Evolutionary conservation across 2,113 vertebrate species (phyloP), one percentile per base, ranked within the genome.

Genomic region (Pavo muticus): DNA sequence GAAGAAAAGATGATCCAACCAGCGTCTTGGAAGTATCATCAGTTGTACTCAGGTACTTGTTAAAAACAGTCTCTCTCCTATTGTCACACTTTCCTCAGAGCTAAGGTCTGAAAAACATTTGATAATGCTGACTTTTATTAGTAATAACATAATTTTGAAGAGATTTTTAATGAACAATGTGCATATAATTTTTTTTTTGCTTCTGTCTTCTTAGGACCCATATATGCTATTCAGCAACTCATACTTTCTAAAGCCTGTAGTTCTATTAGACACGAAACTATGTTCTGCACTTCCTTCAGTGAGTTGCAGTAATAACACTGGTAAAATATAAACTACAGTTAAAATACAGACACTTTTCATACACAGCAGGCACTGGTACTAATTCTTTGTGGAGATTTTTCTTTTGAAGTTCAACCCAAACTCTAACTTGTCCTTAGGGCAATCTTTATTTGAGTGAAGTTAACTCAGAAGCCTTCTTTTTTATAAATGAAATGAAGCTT

Each of bases 181-280:
- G 1, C 37, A 17, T 50, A 29, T 72, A 54, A 16, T 45, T 91
- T 75, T 8, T 48, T 87, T 52, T 77, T 6, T 65, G 6, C 6
- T 61, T 60, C 23, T 90, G 23, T 79, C 32, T 8, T 44, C 5
- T 4, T 37, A 64, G 17, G 23, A 69, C 4, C 4, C 60, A 5
- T 44, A 16, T 0, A 0, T 1, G 2, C 27, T 17, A 44, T 63
- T 52, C 13, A 40, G 54, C 57, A 65, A 7, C 8, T 14, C 16
- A 17, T 17, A 27, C 3, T 74, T 88, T 45, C 4, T 35, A 63
- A 80, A 85, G 11, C 10, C 25, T 11, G 5, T 48, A 57, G 6
- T 3, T 69, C 9, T 73, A 18, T 35, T 73, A 76, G 21, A 42
- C 24, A 2, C 45, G 68, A n/a, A 90, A 61, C 16, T 57, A 12